Conservation (phyloP, 2,888 invertebrate species). For the Thyatira batis region DNA sequence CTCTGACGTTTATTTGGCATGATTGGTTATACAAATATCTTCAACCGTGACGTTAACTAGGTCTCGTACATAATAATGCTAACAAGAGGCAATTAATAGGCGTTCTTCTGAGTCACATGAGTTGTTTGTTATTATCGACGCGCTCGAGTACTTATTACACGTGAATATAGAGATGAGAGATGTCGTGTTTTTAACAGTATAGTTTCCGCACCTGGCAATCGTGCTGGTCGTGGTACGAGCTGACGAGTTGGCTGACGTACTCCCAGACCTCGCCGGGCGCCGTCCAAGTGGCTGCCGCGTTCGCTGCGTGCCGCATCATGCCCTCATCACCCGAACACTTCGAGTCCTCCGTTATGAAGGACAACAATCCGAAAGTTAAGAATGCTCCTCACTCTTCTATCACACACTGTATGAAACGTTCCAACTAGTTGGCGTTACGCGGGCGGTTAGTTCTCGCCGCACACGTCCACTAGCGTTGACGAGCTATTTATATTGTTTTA, state of each 20-base stretch:
- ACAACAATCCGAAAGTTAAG: conserved; percentile 21
- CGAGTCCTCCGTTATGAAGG: conserved; percentile 16
- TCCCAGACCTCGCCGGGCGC: conserved; percentile 85
- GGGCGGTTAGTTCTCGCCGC: conserved; percentile 39
- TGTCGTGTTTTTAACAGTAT: neutral
- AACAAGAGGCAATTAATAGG: conserved; percentile 55
- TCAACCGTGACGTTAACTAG: conserved; percentile 50
- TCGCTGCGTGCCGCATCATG: conserved; percentile 79
- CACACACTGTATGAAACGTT: conserved; percentile 35
- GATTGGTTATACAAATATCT: conserved; percentile 25
- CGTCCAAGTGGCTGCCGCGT: conserved; percentile 72
- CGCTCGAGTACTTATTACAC: conserved; percentile 31
- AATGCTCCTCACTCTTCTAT: conserved; percentile 34
- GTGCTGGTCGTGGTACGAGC: conserved; percentile 82
- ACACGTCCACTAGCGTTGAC: conserved; percentile 68
- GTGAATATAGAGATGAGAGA: conserved; percentile 5
- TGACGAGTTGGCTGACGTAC: conserved; percentile 85
- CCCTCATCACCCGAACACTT: conserved; percentile 61
- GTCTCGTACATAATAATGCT: conserved; percentile 58
- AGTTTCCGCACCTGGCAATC: conserved; percentile 65
- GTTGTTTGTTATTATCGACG: conserved; percentile 46
- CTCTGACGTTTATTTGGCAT: neutral
- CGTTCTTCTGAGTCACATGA: conserved; percentile 58
- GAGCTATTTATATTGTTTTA: conserved; percentile 82
- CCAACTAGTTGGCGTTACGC: conserved; percentile 45